Evolutionary conservation across 2,888 invertebrate genomes (phyloP), one percentile per base, ranked within the genome.

Genomic region (Myathropa florea): DNA sequence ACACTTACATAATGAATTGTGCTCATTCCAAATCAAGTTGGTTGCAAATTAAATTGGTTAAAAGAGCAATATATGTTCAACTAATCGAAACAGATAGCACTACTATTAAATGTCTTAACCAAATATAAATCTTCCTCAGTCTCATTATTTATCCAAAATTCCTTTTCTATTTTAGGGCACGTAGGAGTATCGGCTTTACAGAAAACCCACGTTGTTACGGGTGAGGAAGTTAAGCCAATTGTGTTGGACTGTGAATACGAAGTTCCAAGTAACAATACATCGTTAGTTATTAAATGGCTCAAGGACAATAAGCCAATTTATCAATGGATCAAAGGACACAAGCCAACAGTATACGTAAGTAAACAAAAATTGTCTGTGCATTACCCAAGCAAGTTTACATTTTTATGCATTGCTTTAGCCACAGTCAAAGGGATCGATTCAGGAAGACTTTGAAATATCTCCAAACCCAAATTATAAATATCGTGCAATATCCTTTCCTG

Each of bases 281-380:
- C 75, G 0, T 23, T 87, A 14, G 79, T 87, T 21, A 80, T 87
- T 0, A 87, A 87, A 64, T 87, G 87, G 87, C 59, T 87, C 0
- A 87, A 83, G 61, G 80, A 79, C 55, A 80, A 67, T 12, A 72
- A 36, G 12, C 79, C 83, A 23, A 83, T 87, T 60, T 87, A 87
- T 21, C 87, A 87, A 30, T 87, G 87, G 87, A 87, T 87, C 14
- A 87, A 87, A 60, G 87, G 87, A 21, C 76, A 53, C 39, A 68
- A 72, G 6, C 87, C 87, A 9, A 79, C 83, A 2, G 79, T 83
- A 63, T 87, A 76, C 24, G 87, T 87, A 53, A 83, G 83, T 68
- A 0, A 12, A 33, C 12, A 33, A 12, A 12, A 3, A 12, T 12
- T 12, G 2, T 3, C 12, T 33, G 10, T 33, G 2, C 33, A 33